Evolutionary conservation across 1,140 invertebrate species (phyloP).

Genomic region (Holcopasites calliopsidis): DNA sequence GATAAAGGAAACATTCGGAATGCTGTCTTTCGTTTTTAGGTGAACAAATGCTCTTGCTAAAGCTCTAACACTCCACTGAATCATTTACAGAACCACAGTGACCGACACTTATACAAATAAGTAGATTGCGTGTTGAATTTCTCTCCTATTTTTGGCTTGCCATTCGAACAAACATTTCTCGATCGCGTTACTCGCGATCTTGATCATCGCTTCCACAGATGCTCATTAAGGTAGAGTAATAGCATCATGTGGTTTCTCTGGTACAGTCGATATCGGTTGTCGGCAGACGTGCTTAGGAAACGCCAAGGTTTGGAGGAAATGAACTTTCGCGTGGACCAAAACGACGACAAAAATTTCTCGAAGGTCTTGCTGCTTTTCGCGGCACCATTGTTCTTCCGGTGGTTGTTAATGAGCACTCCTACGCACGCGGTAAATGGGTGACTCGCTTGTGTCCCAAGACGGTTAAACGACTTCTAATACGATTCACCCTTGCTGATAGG

Average conservation of each 20-base stretch:
- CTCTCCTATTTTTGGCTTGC: too few relatives aligned
- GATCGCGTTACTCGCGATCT: neutral
- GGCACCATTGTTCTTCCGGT: conserved; percentile 36
- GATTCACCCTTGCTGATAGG: neutral
- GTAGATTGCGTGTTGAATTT: too few relatives aligned
- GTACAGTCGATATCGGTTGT: conserved; percentile 31
- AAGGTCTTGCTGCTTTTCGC: conserved; percentile 16
- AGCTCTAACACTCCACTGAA: too few relatives aligned
- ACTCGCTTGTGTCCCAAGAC: neutral
- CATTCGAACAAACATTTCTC: too few relatives aligned
- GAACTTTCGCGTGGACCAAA: conserved; percentile 48
- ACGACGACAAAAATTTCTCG: conserved; percentile 44
- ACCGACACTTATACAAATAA: too few relatives aligned
- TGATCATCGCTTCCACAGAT: conserved; percentile 22
- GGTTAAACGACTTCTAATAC: neutral
- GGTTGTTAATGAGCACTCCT: conserved; percentile 11
- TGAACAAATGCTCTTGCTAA: too few relatives aligned
- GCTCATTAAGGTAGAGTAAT: conserved; percentile 57
- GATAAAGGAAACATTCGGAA: too few relatives aligned
- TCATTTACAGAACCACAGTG: too few relatives aligned
- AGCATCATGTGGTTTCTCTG: conserved; percentile 39
- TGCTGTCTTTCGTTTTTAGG: too few relatives aligned
- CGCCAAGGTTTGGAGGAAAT: conserved; percentile 59
- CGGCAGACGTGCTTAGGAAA: conserved; percentile 6
- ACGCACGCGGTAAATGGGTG: conserved; percentile 8